A percentile compares a stretch with the other conserved stretches of the same genome.
Evolutionary conservation across 2,888 invertebrate species (phyloP).

Genomic region (Catocala fraxini): DNA sequence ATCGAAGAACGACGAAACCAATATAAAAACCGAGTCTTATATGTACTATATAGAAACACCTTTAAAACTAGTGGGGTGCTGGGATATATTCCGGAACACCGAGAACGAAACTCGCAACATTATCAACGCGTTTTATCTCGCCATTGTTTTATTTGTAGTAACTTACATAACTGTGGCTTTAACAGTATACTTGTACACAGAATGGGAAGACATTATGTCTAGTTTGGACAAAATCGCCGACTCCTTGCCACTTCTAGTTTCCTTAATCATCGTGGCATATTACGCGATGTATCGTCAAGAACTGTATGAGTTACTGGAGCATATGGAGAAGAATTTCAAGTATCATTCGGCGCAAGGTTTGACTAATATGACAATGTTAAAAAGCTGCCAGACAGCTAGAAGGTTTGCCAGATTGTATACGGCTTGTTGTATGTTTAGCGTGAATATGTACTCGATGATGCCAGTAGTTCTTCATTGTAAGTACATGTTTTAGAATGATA

Average conservation of each 20-base stretch:
- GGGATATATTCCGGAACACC: conserved; percentile 72
- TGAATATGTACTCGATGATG: conserved; percentile 69
- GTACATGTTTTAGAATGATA: conserved; percentile 45
- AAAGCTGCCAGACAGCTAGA: conserved; percentile 66
- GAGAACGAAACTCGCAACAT: conserved; percentile 52
- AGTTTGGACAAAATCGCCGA: conserved; percentile 73
- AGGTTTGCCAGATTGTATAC: conserved; percentile 76
- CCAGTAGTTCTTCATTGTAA: conserved; percentile 73
- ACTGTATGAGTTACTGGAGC: conserved; percentile 65
- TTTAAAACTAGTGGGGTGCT: conserved; percentile 72
- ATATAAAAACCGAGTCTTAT: conserved; percentile 45
- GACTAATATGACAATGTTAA: conserved; percentile 77
- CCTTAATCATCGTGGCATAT: conserved; percentile 69
- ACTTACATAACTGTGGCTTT: conserved; percentile 57
- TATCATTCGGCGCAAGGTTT: conserved; percentile 75
- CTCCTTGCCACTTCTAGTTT: conserved; percentile 67
- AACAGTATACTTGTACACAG: conserved; percentile 65
- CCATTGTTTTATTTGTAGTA: conserved; percentile 66
- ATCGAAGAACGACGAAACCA: conserved; percentile 1
- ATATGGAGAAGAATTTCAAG: conserved; percentile 72
- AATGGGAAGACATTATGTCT: conserved; percentile 73
- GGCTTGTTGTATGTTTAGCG: conserved; percentile 74
- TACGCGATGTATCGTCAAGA: conserved; percentile 65
- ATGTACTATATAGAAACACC: conserved; percentile 66
- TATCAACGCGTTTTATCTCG: conserved; percentile 67